Evolutionary conservation across 2,797 vertebrate species (phyloP).

Genomic region (Urocyon cinereoargenteus): DNA sequence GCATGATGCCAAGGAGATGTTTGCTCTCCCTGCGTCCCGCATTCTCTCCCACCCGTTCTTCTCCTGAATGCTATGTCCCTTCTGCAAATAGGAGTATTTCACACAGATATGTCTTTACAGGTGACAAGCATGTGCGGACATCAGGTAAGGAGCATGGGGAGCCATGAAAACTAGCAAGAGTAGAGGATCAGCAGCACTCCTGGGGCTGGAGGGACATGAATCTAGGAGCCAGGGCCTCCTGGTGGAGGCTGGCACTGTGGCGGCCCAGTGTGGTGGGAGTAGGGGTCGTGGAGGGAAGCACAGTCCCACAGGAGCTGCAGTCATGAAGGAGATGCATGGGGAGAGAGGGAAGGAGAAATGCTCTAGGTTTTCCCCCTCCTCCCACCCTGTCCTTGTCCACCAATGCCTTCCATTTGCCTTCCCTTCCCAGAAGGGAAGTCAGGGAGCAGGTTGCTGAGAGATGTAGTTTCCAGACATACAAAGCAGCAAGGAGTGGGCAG

Average conservation of each 20-base stretch:
- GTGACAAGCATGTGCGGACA: background rate
- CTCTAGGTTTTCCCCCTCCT: background rate
- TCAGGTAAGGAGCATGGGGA: background rate
- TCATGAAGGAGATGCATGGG: background rate
- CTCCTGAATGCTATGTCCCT: background rate
- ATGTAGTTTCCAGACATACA: background rate
- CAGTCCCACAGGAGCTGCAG: background rate
- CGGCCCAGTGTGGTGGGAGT: background rate
- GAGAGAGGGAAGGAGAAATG: too few relatives aligned
- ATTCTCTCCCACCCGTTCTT: background rate
- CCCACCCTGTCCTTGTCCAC: too few relatives aligned
- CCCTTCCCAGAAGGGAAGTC: background rate
- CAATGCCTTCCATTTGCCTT: too few relatives aligned
- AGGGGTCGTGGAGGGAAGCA: background rate
- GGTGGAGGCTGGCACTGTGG: background rate
- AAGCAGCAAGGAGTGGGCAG: background rate
- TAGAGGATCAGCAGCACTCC: too few relatives aligned
- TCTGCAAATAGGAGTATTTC: background rate
- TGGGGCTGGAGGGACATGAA: background rate
- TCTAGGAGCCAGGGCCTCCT: background rate
- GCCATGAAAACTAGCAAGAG: background rate
- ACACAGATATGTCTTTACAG: background rate
- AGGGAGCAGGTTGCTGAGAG: background rate
- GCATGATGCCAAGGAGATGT: accelerated
- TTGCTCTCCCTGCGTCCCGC: accelerated